Conservation (phyloP, 1,140 invertebrate genomes). For the Apis dorsata region DNA sequence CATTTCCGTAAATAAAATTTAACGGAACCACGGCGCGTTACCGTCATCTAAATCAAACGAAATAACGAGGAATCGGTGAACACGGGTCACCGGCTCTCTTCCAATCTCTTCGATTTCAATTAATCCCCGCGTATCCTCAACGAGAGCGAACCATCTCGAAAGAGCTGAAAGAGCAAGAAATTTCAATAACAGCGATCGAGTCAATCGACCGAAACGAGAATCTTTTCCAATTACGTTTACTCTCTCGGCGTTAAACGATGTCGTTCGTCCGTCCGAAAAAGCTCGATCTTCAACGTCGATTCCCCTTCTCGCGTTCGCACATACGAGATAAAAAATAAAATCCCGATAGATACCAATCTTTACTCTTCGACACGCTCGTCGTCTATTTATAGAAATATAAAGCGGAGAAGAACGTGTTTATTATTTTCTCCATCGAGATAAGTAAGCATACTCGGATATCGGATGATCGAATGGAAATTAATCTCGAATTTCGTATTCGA, state of each 20-base stretch:
- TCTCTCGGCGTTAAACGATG: constrained; percentile 29
- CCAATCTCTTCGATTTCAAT: constrained; percentile 2
- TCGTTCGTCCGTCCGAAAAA: not conserved
- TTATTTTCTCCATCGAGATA: too few species aligned
- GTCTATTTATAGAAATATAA: too few species aligned
- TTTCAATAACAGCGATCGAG: not conserved
- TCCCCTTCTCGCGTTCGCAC: not conserved
- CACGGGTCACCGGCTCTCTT: not conserved
- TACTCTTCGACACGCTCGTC: constrained; percentile 21
- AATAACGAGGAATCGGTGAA: not conserved
- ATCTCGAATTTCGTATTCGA: too few species aligned
- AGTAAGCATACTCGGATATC: too few species aligned
- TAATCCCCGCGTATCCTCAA: constrained; percentile 23
- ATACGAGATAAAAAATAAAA: constrained; percentile 30
- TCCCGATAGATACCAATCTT: not conserved
- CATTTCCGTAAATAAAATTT: too few species aligned
- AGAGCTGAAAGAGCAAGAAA: not conserved
- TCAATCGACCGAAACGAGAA: not conserved
- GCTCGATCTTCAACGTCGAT: constrained; percentile 17
- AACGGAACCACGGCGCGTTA: too few species aligned
- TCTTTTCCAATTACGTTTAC: constrained; percentile 40
- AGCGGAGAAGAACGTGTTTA: too few species aligned
- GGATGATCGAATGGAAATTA: too few species aligned
- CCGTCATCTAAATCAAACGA: not conserved
- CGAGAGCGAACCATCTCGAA: not conserved